Conservation (phyloP, 2,113 vertebrate genomes). For the Copsychus sechellarum region DNA sequence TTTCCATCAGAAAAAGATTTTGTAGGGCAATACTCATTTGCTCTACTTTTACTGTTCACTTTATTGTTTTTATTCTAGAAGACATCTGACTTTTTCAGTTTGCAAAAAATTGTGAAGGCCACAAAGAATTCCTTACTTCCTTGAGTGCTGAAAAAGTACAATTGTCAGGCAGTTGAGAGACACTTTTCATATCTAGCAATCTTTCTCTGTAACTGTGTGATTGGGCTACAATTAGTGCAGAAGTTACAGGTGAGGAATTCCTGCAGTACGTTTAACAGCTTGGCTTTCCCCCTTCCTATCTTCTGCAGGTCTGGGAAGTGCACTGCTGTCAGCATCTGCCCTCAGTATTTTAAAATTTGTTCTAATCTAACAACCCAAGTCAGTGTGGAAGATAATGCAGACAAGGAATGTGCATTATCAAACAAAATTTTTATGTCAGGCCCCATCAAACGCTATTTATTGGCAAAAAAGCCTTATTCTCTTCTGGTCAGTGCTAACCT, state of each 20-base stretch:
- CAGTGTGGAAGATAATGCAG: no score
- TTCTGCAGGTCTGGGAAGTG: neutral
- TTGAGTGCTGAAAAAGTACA: neutral
- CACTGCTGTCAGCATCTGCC: neutral
- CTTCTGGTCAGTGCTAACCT: neutral
- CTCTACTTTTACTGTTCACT: neutral
- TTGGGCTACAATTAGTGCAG: neutral
- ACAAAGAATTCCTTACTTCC: neutral
- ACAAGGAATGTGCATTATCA: neutral
- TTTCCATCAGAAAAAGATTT: neutral
- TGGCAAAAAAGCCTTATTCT: neutral
- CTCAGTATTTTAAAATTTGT: neutral
- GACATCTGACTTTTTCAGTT: no score
- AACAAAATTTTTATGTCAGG: neutral
- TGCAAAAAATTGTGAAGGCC: neutral
- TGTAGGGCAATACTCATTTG: neutral
- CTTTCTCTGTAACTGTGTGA: no score
- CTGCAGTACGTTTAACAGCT: rapidly evolving
- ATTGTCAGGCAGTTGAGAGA: neutral
- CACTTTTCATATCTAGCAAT: neutral
- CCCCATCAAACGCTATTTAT: neutral
- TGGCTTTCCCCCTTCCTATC: neutral
- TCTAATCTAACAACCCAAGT: neutral
- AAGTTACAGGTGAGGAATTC: neutral
- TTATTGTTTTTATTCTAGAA: neutral